Evolutionary conservation across 2,113 vertebrate genomes (phyloP).

Genomic region (Microtus ochrogaster): DNA sequence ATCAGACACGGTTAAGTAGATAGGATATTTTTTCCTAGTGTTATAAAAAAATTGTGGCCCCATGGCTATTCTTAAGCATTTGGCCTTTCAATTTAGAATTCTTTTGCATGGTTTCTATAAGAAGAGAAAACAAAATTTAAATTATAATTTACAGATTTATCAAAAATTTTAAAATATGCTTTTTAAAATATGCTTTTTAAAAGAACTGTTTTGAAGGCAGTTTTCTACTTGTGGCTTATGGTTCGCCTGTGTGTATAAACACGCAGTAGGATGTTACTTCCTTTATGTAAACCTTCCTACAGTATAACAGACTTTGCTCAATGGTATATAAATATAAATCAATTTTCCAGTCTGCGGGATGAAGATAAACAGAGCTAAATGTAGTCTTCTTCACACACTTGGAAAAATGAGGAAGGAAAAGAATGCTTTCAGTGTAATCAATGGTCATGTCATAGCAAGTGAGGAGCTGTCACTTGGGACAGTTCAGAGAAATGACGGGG

Average conservation of each 20-base stretch:
- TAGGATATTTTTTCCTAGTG: not conserved
- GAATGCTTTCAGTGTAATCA: constrained; percentile 33
- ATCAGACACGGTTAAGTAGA: not conserved
- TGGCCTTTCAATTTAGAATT: not conserved
- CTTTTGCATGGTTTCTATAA: not conserved
- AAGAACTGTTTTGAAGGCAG: not conserved
- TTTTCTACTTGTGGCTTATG: constrained; percentile 8
- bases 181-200: constrained; percentile 24
- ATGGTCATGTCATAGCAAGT: not conserved
- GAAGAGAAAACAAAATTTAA: not conserved
- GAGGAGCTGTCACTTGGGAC: not conserved
- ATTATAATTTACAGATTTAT: not conserved
- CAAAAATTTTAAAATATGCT: not conserved
- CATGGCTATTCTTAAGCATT: not conserved
- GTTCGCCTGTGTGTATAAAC: not conserved
- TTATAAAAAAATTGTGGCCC: constrained; percentile 21
- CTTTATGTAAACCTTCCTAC: not conserved
- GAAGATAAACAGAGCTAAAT: constrained; percentile 37
- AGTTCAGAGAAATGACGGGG: not conserved
- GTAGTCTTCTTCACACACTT: not conserved
- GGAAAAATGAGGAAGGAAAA: not conserved
- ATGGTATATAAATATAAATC: constrained; percentile 26
- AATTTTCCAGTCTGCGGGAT: not conserved
- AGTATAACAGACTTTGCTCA: not conserved
- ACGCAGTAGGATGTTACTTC: not conserved